Evolutionary conservation across 35 echinoderm and acorn worm species (phyloP).

Genomic region (Patiria miniata): DNA sequence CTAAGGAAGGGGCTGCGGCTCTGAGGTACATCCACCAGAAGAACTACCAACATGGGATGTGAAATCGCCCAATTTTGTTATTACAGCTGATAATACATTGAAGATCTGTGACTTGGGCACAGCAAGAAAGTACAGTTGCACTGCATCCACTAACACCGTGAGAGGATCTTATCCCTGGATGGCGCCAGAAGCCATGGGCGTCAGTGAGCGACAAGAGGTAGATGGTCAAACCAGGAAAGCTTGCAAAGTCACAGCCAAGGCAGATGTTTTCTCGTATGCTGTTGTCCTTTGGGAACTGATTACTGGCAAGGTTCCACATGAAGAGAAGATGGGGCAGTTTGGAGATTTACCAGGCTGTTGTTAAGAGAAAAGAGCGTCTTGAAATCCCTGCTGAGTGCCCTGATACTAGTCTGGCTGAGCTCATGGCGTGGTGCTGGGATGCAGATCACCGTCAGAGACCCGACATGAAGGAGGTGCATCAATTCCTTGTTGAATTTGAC

Average conservation of each 20-base stretch:
- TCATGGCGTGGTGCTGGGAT: neutral
- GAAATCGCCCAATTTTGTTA: conserved; percentile 2
- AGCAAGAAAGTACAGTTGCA: neutral
- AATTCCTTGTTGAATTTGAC: too few species aligned
- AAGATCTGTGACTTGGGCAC: conserved; percentile 8
- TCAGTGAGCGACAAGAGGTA: too few species aligned
- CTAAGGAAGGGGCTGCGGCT: neutral
- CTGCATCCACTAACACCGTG: neutral
- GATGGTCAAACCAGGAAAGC: neutral
- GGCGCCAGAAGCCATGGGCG: conserved; percentile 1
- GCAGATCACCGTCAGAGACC: neutral
- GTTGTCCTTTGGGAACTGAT: neutral
- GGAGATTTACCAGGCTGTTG: neutral
- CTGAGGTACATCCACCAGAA: neutral
- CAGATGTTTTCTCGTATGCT: conserved; percentile 20
- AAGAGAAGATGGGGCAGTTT: too few species aligned
- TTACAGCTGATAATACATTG: neutral
- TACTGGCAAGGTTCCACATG: conserved; percentile 15
- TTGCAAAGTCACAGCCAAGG: neutral
- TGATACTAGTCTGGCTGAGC: too few species aligned
- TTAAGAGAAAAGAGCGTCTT: neutral
- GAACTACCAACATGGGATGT: conserved; percentile 14
- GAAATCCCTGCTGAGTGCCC: neutral
- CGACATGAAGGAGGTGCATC: neutral
- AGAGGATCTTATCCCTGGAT: neutral